Percentiles rank a stretch among this genome's conserved stretches.
These are phyloP conservation scores for Eilema griseolum DNA, from an alignment of 2,888 invertebrate species.

Conservation along the genomic window DNA sequence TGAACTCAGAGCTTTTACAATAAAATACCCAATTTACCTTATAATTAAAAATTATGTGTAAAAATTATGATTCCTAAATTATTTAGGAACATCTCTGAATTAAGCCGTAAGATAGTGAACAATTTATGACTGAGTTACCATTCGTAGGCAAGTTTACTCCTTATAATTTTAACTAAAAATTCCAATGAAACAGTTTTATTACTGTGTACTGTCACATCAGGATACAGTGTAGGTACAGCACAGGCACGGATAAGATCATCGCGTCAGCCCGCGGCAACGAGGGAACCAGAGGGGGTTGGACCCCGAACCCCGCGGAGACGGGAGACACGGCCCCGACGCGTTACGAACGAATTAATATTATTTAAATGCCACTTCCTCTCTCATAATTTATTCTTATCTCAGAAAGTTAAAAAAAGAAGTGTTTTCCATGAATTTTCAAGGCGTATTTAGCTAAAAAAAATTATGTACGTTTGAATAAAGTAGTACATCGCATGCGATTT, in stretches of 20 bases:
- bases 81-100: too few relatives aligned
- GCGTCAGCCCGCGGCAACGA: conserved; percentile 30
- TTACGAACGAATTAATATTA: conserved; percentile 69
- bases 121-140: too few relatives aligned
- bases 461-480: conserved; percentile 48
- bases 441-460: conserved; percentile 40
- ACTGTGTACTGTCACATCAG: not conserved
- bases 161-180: not conserved
- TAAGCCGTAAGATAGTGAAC: too few relatives aligned
- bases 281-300: conserved; percentile 26
- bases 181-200: not conserved
- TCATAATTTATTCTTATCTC: conserved; percentile 80
- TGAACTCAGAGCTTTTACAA: too few relatives aligned
- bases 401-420: conserved; percentile 45
- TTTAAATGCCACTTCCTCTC: conserved; percentile 71
- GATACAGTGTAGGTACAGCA: not conserved
- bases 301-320: conserved; percentile 28
- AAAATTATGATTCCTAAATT: too few relatives aligned
- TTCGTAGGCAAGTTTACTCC: not conserved
- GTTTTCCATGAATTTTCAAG: conserved; percentile 51
- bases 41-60: too few relatives aligned
- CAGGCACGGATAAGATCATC: conserved; percentile 15
- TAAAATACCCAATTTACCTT: too few relatives aligned
- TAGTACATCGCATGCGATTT: conserved; percentile 46
- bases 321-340: conserved; percentile 36